Percentiles rank a stretch among this genome's conserved stretches.
Conservation (phyloP, 2,797 vertebrate genomes). For the Odontamblyopus rebecca region DNA sequence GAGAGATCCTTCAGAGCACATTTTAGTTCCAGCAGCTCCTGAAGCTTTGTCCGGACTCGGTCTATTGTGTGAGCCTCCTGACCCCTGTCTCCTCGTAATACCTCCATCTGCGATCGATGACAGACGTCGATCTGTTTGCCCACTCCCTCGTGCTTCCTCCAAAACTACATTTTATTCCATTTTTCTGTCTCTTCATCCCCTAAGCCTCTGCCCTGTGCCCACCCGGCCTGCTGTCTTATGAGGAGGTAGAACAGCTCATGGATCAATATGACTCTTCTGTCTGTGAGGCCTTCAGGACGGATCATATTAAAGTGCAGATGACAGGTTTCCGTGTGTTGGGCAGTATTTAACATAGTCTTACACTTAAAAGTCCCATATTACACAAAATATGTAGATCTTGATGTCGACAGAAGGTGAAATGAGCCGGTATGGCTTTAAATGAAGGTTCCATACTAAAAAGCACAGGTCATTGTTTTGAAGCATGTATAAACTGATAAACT, state of each 20-base stretch:
- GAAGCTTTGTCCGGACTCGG: conserved; percentile 27
- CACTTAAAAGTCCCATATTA: no score
- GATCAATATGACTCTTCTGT: conserved; percentile 67
- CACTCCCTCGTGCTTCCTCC: conserved; percentile 52
- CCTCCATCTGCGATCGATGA: conserved; percentile 63
- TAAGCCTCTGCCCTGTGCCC: conserved; percentile 54
- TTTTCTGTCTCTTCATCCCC: conserved; percentile 59
- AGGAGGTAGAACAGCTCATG: conserved; percentile 51
- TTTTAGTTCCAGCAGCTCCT: conserved; percentile 22
- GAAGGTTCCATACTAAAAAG: no score
- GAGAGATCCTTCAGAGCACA: not conserved
- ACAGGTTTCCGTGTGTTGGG: no score
- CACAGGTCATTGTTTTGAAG: no score
- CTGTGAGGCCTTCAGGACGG: conserved; percentile 54
- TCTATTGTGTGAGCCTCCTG: conserved; percentile 39
- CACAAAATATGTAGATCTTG: no score
- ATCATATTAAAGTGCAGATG: conserved; percentile 52
- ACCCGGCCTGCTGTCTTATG: conserved; percentile 42
- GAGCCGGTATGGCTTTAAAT: no score
- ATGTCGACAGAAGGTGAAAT: no score
- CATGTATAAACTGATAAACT: no score
- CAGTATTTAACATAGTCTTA: no score
- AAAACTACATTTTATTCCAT: conserved; percentile 47
- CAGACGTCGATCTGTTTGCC: conserved; percentile 66
- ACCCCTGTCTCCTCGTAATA: conserved; percentile 58